A percentile compares a stretch with the other conserved stretches of the same genome.
Evolutionary conservation across 1,140 invertebrate species (phyloP).

Genomic region (Aphelenchoides besseyi): DNA sequence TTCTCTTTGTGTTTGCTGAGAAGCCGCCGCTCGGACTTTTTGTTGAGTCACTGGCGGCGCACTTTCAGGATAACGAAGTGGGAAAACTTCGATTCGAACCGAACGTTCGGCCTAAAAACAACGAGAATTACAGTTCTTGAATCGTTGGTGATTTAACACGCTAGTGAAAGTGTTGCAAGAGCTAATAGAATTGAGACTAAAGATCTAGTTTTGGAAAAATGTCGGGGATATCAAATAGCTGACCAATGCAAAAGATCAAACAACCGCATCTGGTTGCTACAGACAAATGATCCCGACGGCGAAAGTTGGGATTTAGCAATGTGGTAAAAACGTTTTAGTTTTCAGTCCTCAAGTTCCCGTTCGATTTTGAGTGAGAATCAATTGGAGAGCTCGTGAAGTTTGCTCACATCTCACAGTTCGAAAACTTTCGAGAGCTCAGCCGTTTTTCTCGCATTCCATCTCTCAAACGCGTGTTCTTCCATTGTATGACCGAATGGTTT

Average conservation of each 20-base stretch:
- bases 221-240: neutral
- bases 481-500: neutral
- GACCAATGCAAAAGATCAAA: neutral
- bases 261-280: neutral
- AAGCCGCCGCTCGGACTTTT: neutral
- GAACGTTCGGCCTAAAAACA: slow-evolving; percentile 54
- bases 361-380: neutral
- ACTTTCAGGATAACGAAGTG: slow-evolving; percentile 33
- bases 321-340: neutral
- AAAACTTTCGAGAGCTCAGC: neutral
- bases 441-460: neutral
- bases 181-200: no score
- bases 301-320: neutral
- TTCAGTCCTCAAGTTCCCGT: neutral
- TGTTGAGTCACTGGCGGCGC: neutral
- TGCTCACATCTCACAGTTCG: no score
- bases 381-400: neutral
- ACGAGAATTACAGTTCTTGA: slow-evolving; percentile 17
- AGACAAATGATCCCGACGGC: neutral
- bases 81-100: slow-evolving; percentile 59
- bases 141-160: no score
- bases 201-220: no score
- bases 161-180: no score
- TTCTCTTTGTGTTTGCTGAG: slow-evolving; percentile 13
- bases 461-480: no score